Evolutionary conservation across 2,113 vertebrate species (phyloP).

Genomic region (Epinephelus lanceolatus): DNA sequence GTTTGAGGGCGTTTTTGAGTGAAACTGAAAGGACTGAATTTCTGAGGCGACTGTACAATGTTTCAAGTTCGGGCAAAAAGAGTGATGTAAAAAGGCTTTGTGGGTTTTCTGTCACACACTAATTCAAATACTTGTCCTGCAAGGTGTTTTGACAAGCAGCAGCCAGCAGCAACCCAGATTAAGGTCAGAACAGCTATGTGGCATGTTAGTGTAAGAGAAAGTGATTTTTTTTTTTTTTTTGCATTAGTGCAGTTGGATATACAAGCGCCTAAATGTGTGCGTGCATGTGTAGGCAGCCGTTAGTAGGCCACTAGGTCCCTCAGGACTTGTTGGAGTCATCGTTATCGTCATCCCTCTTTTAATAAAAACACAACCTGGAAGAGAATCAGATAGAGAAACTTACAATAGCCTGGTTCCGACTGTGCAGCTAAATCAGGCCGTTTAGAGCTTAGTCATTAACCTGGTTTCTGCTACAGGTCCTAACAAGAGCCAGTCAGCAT

Average conservation of each 20-base stretch:
- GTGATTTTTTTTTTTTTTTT: conserved; percentile 2
- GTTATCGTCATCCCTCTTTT: conserved; percentile 39
- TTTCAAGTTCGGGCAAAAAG: background rate
- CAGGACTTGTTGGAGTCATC: conserved; percentile 57
- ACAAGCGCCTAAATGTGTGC: conserved; percentile 4
- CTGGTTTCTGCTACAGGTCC: conserved; percentile 31
- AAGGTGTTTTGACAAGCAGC: conserved; percentile 13
- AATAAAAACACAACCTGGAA: conserved; percentile 63
- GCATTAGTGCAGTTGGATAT: conserved; percentile 27
- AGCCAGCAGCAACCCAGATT: conserved; percentile 52
- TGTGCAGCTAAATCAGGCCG: background rate
- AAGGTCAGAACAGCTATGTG: conserved; percentile 52
- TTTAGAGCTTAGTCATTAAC: conserved; percentile 47
- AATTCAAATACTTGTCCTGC: background rate
- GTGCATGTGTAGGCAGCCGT: conserved; percentile 45
- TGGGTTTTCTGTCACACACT: background rate
- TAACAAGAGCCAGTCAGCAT: conserved; percentile 41
- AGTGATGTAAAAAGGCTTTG: background rate
- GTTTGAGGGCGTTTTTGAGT: conserved; percentile 20
- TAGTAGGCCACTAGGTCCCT: conserved; percentile 69
- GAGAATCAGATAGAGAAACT: conserved; percentile 19
- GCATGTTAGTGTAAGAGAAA: background rate
- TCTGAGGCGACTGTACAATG: background rate
- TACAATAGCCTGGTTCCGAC: conserved; percentile 20
- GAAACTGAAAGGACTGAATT: background rate